A percentile compares a stretch with the other conserved stretches of the same genome.
Evolutionary conservation across 2,113 vertebrate genomes (phyloP).

Genomic region (Gobiocypris rarus): DNA sequence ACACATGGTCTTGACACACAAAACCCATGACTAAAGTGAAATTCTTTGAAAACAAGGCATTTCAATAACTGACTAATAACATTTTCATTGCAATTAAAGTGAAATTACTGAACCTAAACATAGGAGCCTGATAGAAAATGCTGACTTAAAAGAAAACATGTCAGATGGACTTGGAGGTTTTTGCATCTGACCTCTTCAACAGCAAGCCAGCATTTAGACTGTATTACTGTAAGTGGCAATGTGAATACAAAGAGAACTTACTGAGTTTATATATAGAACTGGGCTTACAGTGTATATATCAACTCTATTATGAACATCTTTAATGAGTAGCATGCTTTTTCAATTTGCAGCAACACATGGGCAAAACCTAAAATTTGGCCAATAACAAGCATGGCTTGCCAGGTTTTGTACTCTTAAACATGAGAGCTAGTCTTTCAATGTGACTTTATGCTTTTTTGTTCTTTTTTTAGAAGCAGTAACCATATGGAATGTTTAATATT

Average conservation of each 20-base stretch:
- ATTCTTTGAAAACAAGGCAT: too few relatives aligned
- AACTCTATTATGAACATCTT: neutral
- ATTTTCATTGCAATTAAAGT: too few relatives aligned
- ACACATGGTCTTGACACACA: too few relatives aligned
- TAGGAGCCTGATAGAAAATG: too few relatives aligned
- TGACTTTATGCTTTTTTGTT: neutral
- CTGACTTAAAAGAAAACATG: too few relatives aligned
- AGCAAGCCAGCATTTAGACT: neutral
- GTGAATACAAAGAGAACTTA: neutral
- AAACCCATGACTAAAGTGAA: too few relatives aligned
- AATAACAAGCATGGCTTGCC: neutral
- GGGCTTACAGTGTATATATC: too few relatives aligned
- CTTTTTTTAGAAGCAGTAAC: neutral
- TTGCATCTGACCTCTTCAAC: too few relatives aligned
- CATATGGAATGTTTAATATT: neutral
- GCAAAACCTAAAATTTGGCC: neutral
- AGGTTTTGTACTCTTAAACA: neutral
- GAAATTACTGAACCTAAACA: too few relatives aligned
- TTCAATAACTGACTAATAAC: too few relatives aligned
- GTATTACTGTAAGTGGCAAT: neutral
- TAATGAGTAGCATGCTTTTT: neutral
- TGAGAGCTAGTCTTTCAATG: neutral
- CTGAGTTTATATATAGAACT: too few relatives aligned
- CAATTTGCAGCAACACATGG: neutral
- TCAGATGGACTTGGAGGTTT: too few relatives aligned